These are phyloP conservation scores for Monochamus saltuarius DNA, from an alignment of 1,140 invertebrate genomes.

Conservation along the genomic window DNA sequence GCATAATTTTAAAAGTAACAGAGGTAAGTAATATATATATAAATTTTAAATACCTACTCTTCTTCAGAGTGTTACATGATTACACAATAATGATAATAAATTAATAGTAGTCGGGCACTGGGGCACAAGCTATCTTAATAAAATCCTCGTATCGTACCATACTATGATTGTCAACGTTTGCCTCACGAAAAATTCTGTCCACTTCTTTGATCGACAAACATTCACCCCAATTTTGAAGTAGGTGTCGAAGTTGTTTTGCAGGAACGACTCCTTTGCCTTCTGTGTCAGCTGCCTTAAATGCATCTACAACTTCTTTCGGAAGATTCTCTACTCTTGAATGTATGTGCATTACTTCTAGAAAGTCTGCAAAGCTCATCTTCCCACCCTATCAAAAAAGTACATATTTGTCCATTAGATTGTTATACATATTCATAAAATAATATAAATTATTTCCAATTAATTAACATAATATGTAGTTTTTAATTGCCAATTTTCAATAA, in stretches of 20 bases:
- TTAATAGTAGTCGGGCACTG: conserved; percentile 92
- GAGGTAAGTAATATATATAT: no score
- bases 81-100: background rate
- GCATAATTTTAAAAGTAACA: no score
- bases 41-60: no score
- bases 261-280: conserved; percentile 74
- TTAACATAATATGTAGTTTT: no score
- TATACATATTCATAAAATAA: background rate
- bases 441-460: background rate
- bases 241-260: conserved; percentile 80
- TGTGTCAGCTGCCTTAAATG: conserved; percentile 83
- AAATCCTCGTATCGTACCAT: conserved; percentile 89
- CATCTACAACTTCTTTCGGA: conserved; percentile 84
- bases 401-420: conserved; percentile 1
- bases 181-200: conserved; percentile 90
- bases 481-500: no score
- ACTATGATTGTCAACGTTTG: conserved; percentile 81
- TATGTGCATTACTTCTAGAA: conserved; percentile 92
- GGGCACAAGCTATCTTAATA: conserved; percentile 90
- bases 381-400: conserved; percentile 61
- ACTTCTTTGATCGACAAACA: conserved; percentile 88
- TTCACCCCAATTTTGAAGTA: conserved; percentile 90
- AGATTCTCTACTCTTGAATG: conserved; percentile 85
- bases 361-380: conserved; percentile 94
- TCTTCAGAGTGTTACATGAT: no score